Evolutionary conservation across 2,113 vertebrate genomes (phyloP), one percentile per base, ranked within the genome.

Genomic region (Hystrix brachyura): DNA sequence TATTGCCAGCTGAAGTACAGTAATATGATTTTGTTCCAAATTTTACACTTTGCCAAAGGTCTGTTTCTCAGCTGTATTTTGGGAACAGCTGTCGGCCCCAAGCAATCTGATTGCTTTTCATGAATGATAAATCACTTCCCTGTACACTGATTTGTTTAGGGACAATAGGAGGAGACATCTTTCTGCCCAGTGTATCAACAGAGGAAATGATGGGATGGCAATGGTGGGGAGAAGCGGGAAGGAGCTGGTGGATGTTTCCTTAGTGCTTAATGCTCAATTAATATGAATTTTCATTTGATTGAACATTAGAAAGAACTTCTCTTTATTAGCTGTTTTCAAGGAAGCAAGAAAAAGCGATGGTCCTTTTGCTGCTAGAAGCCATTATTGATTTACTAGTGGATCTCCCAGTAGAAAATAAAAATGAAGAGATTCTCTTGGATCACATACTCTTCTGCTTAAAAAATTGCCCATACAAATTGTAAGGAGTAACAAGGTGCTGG

Each of bases 61-160:
- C 96, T 98, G 81, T 87, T 98, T 97, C 96, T 97, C 95, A 98
- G 96, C 94, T 98, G 97, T 95, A 94, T 97, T 98, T 98, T 76
- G 95, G 96, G 94, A 98, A 97, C 97, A 98, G 96, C 97, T 98
- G 97, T 97, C 97, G 94, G 82, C 97, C 83, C 82, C 76, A 57
- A 97, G 96, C 97, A 96, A 91, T 94, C 94, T 92, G 97, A 97
- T 97, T 95, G 96, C 97, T 96, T 96, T 98, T 97, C 96, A 91
- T 91, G 96, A 98, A 96, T 97, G 97, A 97, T 96, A 96, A 98
- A 98, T 97, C 96, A 93, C 96, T 97, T 96, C 69, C 94, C 79
- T 85, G 76, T 76, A 69, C 65, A 71, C 91, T 96, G 96, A 97
- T 95, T 95, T 97, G 94, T 88, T 96, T 96, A 97, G 96, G 96